Evolutionary conservation across 2,113 vertebrate species (phyloP).

Genomic region (Tichodroma muraria): DNA sequence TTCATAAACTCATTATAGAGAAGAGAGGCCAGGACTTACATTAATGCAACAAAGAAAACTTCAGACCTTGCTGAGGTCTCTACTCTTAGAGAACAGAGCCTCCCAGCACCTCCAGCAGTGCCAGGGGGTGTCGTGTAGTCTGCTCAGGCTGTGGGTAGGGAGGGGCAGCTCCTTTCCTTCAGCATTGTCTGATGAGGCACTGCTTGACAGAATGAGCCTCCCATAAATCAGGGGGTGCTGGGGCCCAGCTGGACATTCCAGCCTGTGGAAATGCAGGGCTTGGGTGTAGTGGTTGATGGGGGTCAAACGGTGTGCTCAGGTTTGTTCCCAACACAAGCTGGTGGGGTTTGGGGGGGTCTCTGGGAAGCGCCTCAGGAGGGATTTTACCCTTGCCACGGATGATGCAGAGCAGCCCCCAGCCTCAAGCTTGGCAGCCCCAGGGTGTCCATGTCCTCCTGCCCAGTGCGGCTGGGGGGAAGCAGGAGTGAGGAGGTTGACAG

Average conservation of each 20-base stretch:
- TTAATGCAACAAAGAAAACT: neutral
- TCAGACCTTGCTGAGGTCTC: neutral
- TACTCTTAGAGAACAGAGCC: accelerated
- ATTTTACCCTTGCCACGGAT: neutral
- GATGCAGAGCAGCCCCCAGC: neutral
- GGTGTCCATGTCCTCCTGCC: too few relatives aligned
- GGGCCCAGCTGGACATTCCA: too few relatives aligned
- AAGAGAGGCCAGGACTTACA: neutral
- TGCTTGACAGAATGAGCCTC: neutral
- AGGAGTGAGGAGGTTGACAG: neutral
- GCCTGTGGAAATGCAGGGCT: neutral
- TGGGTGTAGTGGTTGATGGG: neutral
- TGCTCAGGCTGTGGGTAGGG: neutral
- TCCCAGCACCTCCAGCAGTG: neutral
- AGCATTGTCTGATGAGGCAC: neutral
- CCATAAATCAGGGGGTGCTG: neutral
- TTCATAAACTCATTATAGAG: neutral
- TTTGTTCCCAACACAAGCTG: neutral
- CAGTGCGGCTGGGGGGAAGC: neutral
- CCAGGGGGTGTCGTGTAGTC: neutral
- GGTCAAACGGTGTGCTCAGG: accelerated
- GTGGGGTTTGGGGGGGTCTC: neutral
- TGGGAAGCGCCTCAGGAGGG: neutral
- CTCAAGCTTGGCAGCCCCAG: neutral
- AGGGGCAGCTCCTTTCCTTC: neutral